These are phyloP conservation scores for Karalla daura DNA, from an alignment of 2,797 vertebrate species.

Conservation along the genomic window DNA sequence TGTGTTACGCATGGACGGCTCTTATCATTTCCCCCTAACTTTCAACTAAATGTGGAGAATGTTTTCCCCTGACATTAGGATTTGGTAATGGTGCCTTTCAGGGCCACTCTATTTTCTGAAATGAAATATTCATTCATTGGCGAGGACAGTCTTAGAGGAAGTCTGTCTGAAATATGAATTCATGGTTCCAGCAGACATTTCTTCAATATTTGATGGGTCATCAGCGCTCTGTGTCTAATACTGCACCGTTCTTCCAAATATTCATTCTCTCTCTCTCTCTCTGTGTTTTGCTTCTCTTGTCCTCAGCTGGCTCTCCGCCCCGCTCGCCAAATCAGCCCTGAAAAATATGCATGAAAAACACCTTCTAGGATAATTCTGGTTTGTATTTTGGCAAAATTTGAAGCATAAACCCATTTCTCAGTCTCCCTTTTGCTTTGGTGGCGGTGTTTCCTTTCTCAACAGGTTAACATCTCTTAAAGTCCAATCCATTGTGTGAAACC, in stretches of 20 bases:
- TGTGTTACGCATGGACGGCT: constrained; percentile 73
- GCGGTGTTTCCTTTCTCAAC: constrained; percentile 60
- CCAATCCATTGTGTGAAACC: constrained; percentile 69
- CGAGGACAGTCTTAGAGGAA: constrained; percentile 77
- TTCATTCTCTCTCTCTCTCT: constrained; percentile 35
- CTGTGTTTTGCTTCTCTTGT: constrained; percentile 45
- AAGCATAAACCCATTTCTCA: constrained; percentile 27
- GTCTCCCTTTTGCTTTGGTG: constrained; percentile 31
- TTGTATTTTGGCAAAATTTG: constrained; percentile 32
- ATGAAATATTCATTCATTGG: constrained; percentile 84
- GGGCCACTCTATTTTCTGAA: constrained; percentile 80
- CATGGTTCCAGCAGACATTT: constrained; percentile 81
- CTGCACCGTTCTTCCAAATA: constrained; percentile 58
- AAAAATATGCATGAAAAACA: constrained; percentile 34
- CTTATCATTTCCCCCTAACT: constrained; percentile 76
- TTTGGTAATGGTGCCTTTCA: constrained; percentile 81
- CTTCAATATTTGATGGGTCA: constrained; percentile 86
- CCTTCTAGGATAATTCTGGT: constrained; percentile 28
- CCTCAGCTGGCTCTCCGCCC: constrained; percentile 30
- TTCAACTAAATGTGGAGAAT: constrained; percentile 75
- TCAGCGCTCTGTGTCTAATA: constrained; percentile 76
- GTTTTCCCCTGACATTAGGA: constrained; percentile 73
- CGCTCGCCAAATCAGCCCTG: constrained; percentile 33
- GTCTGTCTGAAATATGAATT: constrained; percentile 80
- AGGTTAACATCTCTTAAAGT: constrained; percentile 73